Base-by-base conservation (phyloP, 2,888 invertebrate genomes). In the Epinotia brunnichana region DNA sequence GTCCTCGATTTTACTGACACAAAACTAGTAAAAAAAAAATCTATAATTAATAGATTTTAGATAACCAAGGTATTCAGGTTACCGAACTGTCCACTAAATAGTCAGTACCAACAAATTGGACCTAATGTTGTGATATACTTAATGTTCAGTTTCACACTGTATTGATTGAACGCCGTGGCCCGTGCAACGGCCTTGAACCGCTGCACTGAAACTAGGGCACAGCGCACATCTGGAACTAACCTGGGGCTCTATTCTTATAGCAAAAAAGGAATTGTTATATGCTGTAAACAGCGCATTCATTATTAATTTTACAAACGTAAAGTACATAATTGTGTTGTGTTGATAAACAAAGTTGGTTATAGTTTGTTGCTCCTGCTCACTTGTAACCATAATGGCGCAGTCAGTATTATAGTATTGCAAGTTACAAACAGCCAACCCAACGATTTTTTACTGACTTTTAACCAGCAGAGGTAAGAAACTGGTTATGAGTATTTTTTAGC, bases 121-220 rank as follows among this genome's bases (percentile, higher is more conserved):
- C 29, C 53, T 56, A 13, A 61, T n/a, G n/a, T n/a, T n/a, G n/a
- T n/a, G n/a, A n/a, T n/a, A n/a, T n/a, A n/a, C n/a, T n/a, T n/a
- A 41, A 41, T 72, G 39, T 54, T 56, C 51, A 48, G 44, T 63
- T 63, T 59, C 57, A 44, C 54, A 54, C 61, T 54, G 60, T 61
- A 74, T 74, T 54, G 68, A 71, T 74, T 72, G 35, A 53, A 53
- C 48, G 62, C 73, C 57, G 41, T 67, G 66, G 69, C 73, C 54
- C 64, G 72, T 67, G 74, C 73, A 69, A 51, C 70, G 63, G 35
- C 75, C 75, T 73, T 76, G 75, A 63, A 72, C 75, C 44, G 63
- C 44, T 78, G 71, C 66, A 72, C 77, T 73, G 71, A 54, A 77
- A 68, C 74, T 73, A 39, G 71, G 71, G 19, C 53, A 39, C 39